These are phyloP conservation scores for Bombus polaris DNA, from an alignment of 1,140 invertebrate genomes.

Conservation along the genomic window DNA sequence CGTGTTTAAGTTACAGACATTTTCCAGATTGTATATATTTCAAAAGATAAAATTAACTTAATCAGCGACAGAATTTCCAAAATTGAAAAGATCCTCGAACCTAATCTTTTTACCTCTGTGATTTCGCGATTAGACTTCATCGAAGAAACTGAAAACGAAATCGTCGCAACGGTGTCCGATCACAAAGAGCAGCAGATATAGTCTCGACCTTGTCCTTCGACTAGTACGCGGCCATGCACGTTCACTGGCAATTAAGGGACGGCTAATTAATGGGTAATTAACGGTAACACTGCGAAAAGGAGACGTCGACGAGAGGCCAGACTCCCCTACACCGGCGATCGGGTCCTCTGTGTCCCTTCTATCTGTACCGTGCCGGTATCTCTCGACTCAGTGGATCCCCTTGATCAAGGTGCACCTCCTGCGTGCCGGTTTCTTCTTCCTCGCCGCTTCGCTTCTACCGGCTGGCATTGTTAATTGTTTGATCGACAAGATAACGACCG, in stretches of 20 bases:
- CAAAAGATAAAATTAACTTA: too few species aligned
- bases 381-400: constrained; percentile 51
- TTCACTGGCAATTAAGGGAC: constrained; percentile 75
- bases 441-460: constrained; percentile 58
- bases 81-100: too few species aligned
- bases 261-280: constrained; percentile 82
- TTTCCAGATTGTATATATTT: too few species aligned
- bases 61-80: too few species aligned
- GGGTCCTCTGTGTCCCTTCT: constrained; percentile 32
- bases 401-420: constrained; percentile 59
- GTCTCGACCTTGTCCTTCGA: constrained; percentile 31
- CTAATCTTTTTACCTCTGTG: too few species aligned
- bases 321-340: constrained; percentile 15
- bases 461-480: constrained; percentile 82
- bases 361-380: constrained; percentile 56
- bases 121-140: neutral
- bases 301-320: constrained; percentile 67
- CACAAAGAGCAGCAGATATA: constrained; percentile 35
- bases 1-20: too few species aligned
- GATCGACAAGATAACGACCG: constrained; percentile 82
- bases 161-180: neutral
- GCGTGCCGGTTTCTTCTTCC: constrained; percentile 61
- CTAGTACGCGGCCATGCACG: constrained; percentile 60
- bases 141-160: neutral
- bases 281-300: constrained; percentile 79